Conservation (phyloP, 2,888 invertebrate genomes). For the Ophion obscuratus region DNA sequence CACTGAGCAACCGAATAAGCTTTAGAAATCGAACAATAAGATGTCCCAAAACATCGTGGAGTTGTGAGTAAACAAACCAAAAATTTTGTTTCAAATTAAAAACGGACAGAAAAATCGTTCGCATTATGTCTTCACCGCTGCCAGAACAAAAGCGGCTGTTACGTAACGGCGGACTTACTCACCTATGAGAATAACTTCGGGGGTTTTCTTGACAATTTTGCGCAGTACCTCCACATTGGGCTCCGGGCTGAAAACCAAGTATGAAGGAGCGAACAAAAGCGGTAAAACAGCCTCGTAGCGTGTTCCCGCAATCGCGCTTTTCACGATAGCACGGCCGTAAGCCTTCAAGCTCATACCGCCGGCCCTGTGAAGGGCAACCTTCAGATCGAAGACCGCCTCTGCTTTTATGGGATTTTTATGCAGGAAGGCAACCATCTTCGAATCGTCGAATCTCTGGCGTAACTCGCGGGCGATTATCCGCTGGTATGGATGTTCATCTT, state of each 20-base stretch:
- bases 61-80: no score
- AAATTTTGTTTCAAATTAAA: no score
- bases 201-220: slow-evolving; percentile 89
- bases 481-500: slow-evolving; percentile 88
- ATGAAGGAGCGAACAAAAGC: slow-evolving; percentile 88
- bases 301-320: slow-evolving; percentile 88
- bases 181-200: slow-evolving; percentile 90
- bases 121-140: no score
- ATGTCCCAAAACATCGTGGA: no score
- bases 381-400: slow-evolving; percentile 88
- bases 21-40: no score
- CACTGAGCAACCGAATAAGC: no score
- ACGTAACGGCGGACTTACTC: slow-evolving; percentile 67
- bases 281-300: slow-evolving; percentile 88
- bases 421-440: slow-evolving; percentile 89
- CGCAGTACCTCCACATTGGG: slow-evolving; percentile 87
- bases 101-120: no score
- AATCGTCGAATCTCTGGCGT: slow-evolving; percentile 88
- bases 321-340: slow-evolving; percentile 88
- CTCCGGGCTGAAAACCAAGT: slow-evolving; percentile 90
- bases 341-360: slow-evolving; percentile 88
- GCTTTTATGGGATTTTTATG: slow-evolving; percentile 90
- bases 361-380: slow-evolving; percentile 87
- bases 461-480: slow-evolving; percentile 90
- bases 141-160: no score